Base-by-base conservation (phyloP, 1,140 invertebrate species). In the Lasioglossum albipes region DNA sequence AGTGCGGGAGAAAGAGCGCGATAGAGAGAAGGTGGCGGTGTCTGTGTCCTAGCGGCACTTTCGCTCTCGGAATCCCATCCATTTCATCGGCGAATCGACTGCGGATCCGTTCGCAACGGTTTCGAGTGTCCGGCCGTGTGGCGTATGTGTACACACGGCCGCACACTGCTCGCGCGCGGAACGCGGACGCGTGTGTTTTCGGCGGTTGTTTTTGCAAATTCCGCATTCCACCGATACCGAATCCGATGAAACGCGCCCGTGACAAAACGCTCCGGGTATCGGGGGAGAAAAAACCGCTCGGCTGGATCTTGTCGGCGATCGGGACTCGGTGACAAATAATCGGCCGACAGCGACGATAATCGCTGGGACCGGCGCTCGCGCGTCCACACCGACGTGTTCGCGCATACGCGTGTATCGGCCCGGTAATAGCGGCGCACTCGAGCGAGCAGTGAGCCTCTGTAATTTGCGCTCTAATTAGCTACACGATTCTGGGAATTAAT, bases 401-500 rank as follows among this genome's bases (percentile, higher is more conserved):
- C 16, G 52, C 27, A 7, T 31, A 3, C 16, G n/a, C 52, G 22
- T 12, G 67, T n/a, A 27, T 49, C 12, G 18, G 42, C 36, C 18
- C 31, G 61, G 70, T 79, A 73, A 79, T 79, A 73, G 70, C 77
- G 13, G 61, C n/a, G 59, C 76, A 54, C 62, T 66, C 70, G 62
- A 74, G 64, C 71, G 73, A 67, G 79, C 61, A 68, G 36, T 22
- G 79, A 27, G 62, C 31, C 52, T 73, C 77, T 57, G 71, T 69
- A 75, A 80, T 80, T 80, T 80, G 79, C 65, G 65, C 73, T 66
- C 71, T 80, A 80, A 80, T 80, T 80, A 80, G 79, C 79, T 80
- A 69, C 72, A 80, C 49, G 79, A 75, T 75, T 75, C 64, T 75
- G 65, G 54, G 73, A 80, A 75, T 80, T 80, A 80, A 80, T 80